phyloP scores from a whole-genome alignment of 2,888 invertebrate genomes.

The Heliconius sara region DNA sequence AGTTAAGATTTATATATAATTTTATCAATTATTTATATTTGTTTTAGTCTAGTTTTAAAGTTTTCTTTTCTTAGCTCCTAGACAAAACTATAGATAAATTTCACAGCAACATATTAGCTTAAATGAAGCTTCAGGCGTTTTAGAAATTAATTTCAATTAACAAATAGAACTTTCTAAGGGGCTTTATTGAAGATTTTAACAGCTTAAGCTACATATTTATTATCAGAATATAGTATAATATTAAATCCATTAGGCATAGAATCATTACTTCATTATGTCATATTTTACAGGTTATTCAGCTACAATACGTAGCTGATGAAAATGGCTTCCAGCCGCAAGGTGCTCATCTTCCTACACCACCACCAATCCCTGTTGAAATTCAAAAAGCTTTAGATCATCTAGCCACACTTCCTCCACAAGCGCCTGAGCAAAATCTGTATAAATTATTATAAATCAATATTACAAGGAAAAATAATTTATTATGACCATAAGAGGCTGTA shows the following conservation, averaged over 20 bases:
- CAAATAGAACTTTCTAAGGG: not conserved
- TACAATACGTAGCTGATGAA: slow-evolving; percentile 88
- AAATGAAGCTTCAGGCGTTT: not conserved
- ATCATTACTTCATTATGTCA: not conserved
- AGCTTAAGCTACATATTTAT: not conserved
- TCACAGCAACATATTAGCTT: not conserved
- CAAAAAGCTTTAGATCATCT: slow-evolving; percentile 86
- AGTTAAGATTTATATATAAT: slow-evolving; percentile 4
- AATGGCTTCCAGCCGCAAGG: slow-evolving; percentile 89
- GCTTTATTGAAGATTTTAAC: not conserved
- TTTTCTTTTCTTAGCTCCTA: not conserved
- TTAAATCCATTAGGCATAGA: not conserved
- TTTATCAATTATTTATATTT: not conserved
- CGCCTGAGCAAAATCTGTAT: slow-evolving; percentile 55
- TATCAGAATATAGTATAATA: not conserved
- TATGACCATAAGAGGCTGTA: slow-evolving; percentile 32
- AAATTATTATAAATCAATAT: slow-evolving; percentile 30
- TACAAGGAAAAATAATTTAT: slow-evolving; percentile 30
- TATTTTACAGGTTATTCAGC: slow-evolving; percentile 78
- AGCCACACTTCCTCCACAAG: slow-evolving; percentile 84
- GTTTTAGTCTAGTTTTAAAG: not conserved
- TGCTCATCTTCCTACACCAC: slow-evolving; percentile 86
- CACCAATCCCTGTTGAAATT: slow-evolving; percentile 88
- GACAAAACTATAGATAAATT: not conserved
- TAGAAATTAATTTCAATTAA: not conserved